Conservation (phyloP, 1,140 invertebrate species). For the Branchinecta lindahli region DNA sequence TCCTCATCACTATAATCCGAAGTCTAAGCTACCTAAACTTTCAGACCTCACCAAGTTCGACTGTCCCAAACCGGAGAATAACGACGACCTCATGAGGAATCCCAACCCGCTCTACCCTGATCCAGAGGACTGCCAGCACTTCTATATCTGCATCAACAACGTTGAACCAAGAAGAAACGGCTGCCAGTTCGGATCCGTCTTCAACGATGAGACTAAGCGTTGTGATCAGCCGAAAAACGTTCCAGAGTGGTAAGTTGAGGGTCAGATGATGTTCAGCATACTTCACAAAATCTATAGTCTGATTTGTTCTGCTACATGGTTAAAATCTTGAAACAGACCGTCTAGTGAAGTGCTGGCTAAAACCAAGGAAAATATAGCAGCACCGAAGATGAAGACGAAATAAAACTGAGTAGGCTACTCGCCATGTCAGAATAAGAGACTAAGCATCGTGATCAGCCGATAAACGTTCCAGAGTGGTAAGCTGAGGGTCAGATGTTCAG, state of each 20-base stretch:
- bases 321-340: no score
- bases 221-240: constrained; percentile 65
- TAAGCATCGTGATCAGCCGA: constrained; percentile 62
- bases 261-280: no score
- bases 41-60: constrained; percentile 54
- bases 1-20: no score
- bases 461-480: constrained; percentile 66
- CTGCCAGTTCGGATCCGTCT: constrained; percentile 56
- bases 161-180: constrained; percentile 55
- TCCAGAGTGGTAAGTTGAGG: constrained; percentile 51
- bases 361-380: no score
- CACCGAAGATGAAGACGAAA: no score
- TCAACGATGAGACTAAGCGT: constrained; percentile 60
- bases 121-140: constrained; percentile 64
- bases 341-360: no score
- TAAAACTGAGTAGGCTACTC: no score
- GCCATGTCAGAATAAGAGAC: constrained; percentile 33
- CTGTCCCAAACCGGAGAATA: constrained; percentile 52
- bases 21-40: not conserved
- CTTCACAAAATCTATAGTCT: no score
- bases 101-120: constrained; percentile 65
- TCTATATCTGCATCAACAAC: constrained; percentile 67
- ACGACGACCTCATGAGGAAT: constrained; percentile 48
- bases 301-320: no score
- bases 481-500: no score